phyloP scores from a whole-genome alignment of 2,113 vertebrate genomes.

The Hyaena hyaena region DNA sequence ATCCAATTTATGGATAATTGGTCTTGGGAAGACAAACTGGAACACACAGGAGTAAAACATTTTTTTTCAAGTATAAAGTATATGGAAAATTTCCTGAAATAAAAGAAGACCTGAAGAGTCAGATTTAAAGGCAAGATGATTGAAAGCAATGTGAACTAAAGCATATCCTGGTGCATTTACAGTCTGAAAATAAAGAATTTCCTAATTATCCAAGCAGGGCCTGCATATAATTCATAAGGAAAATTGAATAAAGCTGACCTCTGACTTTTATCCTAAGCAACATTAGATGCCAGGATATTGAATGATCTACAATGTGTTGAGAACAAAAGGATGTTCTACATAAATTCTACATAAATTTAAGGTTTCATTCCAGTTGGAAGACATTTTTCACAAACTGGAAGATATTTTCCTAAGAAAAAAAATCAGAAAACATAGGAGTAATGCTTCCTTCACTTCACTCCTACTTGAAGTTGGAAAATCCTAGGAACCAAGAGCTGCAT shows the following conservation, averaged over 20 bases:
- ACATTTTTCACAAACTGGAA: conserved; percentile 21
- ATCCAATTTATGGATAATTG: neutral
- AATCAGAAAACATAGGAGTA: neutral
- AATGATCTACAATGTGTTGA: neutral
- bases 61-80: neutral
- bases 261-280: neutral
- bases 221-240: neutral
- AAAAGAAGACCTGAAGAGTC: neutral
- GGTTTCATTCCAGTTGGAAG: neutral
- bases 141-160: neutral
- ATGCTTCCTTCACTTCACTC: conserved; percentile 7
- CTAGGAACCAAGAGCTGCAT: conserved; percentile 1
- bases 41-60: neutral
- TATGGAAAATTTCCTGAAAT: neutral
- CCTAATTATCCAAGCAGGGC: neutral
- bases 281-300: neutral
- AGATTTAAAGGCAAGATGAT: conserved; percentile 2
- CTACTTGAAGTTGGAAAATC: conserved; percentile 9
- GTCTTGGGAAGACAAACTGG: neutral
- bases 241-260: neutral
- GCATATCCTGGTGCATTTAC: neutral
- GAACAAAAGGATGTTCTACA: neutral
- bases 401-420: neutral
- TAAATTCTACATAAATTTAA: neutral
- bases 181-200: neutral